Conservation (phyloP, 1,140 invertebrate species). For the Chironomus striatipennis region DNA sequence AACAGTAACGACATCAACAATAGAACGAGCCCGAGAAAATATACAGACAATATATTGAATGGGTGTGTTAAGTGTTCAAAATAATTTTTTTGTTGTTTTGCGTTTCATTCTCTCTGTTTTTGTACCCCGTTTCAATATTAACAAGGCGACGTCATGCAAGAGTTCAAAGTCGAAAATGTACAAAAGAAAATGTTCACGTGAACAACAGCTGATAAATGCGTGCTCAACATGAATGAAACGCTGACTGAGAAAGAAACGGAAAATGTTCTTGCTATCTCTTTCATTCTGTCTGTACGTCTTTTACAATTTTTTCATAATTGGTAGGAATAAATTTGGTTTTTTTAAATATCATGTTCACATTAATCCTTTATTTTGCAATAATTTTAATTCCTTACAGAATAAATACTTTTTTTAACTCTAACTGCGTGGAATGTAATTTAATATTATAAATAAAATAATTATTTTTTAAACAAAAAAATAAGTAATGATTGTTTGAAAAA, state of each 20-base stretch:
- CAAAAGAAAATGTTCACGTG: slow-evolving; percentile 37
- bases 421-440: no score
- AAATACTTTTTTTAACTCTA: no score
- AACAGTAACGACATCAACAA: background rate
- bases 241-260: slow-evolving; percentile 33
- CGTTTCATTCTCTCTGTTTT: background rate
- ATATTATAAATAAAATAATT: no score
- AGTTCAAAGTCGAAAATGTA: slow-evolving; percentile 20
- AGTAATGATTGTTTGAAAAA: no score
- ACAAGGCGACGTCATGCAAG: slow-evolving; percentile 8
- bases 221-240: slow-evolving; percentile 31
- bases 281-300: background rate
- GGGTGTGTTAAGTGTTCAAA: slow-evolving; percentile 1
- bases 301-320: no score
- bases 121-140: background rate
- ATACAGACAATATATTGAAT: background rate
- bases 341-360: no score
- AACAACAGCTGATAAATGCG: slow-evolving; percentile 34
- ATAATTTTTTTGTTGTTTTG: slow-evolving; percentile 7
- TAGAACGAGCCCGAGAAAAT: background rate
- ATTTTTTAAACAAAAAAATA: no score
- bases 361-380: no score
- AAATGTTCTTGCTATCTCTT: slow-evolving; percentile 31
- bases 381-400: no score
- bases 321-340: no score